Evolutionary conservation across 2,888 invertebrate genomes (phyloP).

Genomic region (Eremobia ochroleuca): DNA sequence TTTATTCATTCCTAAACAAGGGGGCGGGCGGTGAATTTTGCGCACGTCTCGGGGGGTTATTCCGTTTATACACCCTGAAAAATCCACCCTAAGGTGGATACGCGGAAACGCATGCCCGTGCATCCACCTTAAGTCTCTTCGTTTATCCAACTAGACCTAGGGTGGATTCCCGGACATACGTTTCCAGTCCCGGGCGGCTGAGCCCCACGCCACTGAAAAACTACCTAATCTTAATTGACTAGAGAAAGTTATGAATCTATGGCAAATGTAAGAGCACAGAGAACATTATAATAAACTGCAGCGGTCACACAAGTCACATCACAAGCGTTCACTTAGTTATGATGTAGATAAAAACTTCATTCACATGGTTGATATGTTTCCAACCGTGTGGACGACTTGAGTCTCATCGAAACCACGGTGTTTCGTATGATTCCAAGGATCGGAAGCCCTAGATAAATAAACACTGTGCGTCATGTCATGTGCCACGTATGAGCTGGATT

Average conservation of each 20-base stretch:
- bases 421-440: background rate
- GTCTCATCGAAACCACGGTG: background rate
- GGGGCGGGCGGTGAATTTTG: background rate
- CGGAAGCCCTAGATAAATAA: constrained; percentile 11
- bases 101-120: no score
- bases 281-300: background rate
- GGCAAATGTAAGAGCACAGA: background rate
- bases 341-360: background rate
- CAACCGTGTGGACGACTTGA: background rate
- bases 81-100: background rate
- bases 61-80: background rate
- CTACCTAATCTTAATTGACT: background rate
- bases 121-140: no score
- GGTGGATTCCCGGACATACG: background rate
- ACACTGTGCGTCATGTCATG: constrained; percentile 30
- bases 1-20: background rate
- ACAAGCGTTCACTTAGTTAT: background rate
- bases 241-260: background rate
- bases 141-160: background rate
- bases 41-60: background rate
- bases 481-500: constrained; percentile 5
- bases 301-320: constrained; percentile 5
- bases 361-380: background rate
- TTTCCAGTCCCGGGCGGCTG: background rate
- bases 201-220: background rate